Evolutionary conservation across 2,797 vertebrate species (phyloP).

Genomic region (Schizothorax lantsangensis): DNA sequence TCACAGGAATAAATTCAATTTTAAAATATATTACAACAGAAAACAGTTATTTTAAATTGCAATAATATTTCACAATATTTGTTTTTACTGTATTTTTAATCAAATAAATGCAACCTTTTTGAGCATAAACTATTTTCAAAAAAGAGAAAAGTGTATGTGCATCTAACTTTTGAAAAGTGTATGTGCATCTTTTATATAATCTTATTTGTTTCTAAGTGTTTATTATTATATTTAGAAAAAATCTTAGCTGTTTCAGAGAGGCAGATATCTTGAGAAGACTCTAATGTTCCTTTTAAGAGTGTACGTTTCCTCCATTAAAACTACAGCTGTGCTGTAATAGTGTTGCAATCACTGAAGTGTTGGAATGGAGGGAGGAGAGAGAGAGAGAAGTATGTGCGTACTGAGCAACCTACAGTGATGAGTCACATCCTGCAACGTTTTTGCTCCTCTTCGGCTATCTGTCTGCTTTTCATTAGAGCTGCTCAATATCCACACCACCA

Average conservation of each 20-base stretch:
- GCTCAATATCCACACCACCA: conserved; percentile 44
- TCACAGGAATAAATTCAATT: neutral
- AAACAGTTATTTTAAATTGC: neutral
- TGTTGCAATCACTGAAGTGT: conserved; percentile 47
- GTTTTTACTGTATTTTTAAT: neutral
- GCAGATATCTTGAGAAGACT: conserved; percentile 21
- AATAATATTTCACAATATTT: neutral
- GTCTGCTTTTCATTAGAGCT: conserved; percentile 51
- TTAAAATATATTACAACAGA: neutral
- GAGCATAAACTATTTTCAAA: neutral
- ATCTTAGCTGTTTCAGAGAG: conserved; percentile 7
- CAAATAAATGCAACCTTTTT: neutral
- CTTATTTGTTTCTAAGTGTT: neutral
- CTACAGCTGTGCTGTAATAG: conserved; percentile 48
- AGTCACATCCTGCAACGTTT: conserved; percentile 53
- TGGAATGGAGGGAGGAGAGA: conserved; percentile 36
- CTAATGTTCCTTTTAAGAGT: conserved; percentile 14
- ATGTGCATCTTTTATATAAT: neutral
- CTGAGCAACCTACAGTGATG: conserved; percentile 47
- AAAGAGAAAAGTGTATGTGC: neutral
- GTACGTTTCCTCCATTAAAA: conserved; percentile 30
- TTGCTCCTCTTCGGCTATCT: conserved; percentile 41
- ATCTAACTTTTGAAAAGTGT: neutral
- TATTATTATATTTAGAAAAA: neutral
- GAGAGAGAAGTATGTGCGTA: conserved; percentile 36